Evolutionary conservation across 2,888 invertebrate genomes (phyloP).

Genomic region (Dasypolia templi): DNA sequence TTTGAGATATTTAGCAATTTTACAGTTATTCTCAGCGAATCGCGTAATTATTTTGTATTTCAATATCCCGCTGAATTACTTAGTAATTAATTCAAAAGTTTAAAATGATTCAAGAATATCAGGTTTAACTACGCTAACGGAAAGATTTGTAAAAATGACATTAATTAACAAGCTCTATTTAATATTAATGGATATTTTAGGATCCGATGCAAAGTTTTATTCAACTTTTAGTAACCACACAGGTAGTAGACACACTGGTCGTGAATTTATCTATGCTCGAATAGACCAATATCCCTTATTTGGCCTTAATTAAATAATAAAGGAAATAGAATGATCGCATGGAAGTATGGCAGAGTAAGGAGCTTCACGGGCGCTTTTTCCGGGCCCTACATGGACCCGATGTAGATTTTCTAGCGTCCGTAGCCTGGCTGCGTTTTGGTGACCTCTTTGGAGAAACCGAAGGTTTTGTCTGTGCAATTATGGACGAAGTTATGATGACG

Average conservation of each 20-base stretch:
- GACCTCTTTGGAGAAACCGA: no score
- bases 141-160: conserved; percentile 7
- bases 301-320: neutral
- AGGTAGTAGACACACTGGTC: no score
- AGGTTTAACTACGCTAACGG: neutral
- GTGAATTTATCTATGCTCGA: neutral
- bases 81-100: neutral
- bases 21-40: neutral
- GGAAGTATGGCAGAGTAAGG: no score
- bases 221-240: no score
- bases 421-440: no score
- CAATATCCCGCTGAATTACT: neutral
- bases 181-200: neutral
- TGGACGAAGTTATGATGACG: no score
- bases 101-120: conserved; percentile 5
- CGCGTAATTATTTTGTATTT: conserved; percentile 1
- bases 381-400: no score
- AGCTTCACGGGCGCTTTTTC: no score
- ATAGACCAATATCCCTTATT: neutral
- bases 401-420: no score
- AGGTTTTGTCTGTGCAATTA: no score
- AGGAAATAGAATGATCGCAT: no score
- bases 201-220: neutral
- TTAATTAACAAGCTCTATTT: neutral
- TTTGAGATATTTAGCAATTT: conserved; percentile 1